A percentile compares a stretch with the other conserved stretches of the same genome.
These are phyloP conservation scores for Motacilla alba DNA, from an alignment of 2,113 vertebrate genomes.

Conservation along the genomic window DNA sequence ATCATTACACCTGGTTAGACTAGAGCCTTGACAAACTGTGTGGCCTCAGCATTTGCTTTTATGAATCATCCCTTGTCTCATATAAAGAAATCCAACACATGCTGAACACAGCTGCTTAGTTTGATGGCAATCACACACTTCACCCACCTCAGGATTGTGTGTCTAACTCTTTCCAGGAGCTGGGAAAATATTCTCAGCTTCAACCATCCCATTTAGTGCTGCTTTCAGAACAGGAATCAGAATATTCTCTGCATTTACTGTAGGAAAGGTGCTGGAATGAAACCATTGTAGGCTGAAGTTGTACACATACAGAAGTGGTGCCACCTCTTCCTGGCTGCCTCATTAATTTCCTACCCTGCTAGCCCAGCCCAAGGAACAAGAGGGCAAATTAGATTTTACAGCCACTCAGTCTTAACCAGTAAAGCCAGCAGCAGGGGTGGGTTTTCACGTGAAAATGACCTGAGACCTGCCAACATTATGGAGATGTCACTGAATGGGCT, in stretches of 20 bases:
- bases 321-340: neutral
- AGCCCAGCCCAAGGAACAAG: neutral
- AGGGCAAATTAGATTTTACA: neutral
- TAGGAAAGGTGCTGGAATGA: neutral
- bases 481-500: too few species aligned
- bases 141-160: conserved; percentile 4
- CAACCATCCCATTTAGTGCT: neutral
- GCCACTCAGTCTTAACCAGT: neutral
- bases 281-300: neutral
- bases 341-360: neutral
- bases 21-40: conserved; percentile 58
- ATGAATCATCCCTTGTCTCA: conserved; percentile 55
- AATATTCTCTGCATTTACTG: neutral
- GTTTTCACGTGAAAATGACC: too few species aligned
- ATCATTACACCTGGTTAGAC: conserved; percentile 58
- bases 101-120: conserved; percentile 40
- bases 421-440: too few species aligned
- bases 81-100: conserved; percentile 49
- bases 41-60: conserved; percentile 60
- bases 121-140: conserved; percentile 55
- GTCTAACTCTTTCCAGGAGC: conserved; percentile 26
- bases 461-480: too few species aligned
- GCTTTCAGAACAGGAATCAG: neutral
- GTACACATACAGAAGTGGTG: neutral
- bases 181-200: conserved; percentile 16